A percentile compares a stretch with the other conserved stretches of the same genome.
Evolutionary conservation across 64 coral and sea anemone species (phyloP).

Genomic region (Stylophora pistillata): DNA sequence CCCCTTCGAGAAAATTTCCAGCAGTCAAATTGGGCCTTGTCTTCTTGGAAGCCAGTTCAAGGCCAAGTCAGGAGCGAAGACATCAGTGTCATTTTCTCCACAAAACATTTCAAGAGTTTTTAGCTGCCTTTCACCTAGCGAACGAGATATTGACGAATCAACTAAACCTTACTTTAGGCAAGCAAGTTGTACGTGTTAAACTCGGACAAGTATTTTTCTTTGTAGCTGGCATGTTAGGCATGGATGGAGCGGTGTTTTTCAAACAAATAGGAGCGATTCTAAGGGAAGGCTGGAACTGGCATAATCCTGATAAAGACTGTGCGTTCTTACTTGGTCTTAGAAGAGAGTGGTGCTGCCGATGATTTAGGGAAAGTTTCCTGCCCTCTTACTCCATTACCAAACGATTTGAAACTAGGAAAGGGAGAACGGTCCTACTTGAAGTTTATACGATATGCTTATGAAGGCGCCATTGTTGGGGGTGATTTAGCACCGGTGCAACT

Average conservation of each 20-base stretch:
- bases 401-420: background rate
- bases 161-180: background rate
- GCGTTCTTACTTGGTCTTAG: background rate
- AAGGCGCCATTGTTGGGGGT: too few relatives aligned
- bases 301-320: background rate
- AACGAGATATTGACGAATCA: background rate
- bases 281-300: background rate
- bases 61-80: too few relatives aligned
- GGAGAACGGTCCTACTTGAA: background rate
- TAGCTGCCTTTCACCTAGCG: background rate
- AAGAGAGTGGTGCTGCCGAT: background rate
- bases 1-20: background rate
- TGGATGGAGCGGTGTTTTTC: background rate
- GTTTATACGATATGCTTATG: background rate
- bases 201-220: background rate
- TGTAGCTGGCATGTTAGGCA: background rate
- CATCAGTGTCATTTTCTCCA: slow-evolving; percentile 10
- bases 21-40: background rate
- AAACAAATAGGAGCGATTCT: background rate
- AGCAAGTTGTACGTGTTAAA: background rate
- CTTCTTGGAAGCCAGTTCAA: slow-evolving; percentile 22
- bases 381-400: background rate
- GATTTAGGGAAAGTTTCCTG: background rate
- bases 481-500: background rate
- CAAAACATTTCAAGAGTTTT: slow-evolving; percentile 15